Conservation (phyloP, 2,888 invertebrate genomes). For the Acanthacorydalis orientalis region DNA sequence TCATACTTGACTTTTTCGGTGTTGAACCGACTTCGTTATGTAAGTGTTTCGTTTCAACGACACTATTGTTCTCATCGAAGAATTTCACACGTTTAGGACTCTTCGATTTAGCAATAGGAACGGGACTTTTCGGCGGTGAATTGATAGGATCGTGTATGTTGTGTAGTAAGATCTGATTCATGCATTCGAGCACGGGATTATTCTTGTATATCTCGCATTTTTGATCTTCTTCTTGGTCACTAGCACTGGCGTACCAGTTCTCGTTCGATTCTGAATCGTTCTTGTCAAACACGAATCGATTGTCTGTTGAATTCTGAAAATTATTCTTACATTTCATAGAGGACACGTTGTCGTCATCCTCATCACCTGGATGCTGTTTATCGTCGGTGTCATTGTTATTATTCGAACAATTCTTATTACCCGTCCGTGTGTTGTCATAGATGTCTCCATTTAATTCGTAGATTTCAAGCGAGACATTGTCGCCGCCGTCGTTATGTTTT, state of each 20-base stretch:
- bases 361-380: neutral
- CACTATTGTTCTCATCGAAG: conserved; percentile 18
- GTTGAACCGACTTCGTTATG: conserved; percentile 9
- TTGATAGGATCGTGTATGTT: conserved; percentile 37
- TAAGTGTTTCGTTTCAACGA: conserved; percentile 12
- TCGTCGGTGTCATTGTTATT: neutral
- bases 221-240: conserved; percentile 59
- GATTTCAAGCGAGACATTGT: conserved; percentile 1
- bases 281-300: conserved; percentile 19
- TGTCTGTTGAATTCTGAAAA: neutral
- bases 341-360: neutral
- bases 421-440: neutral
- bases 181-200: conserved; percentile 72
- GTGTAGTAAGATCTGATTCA: conserved; percentile 67
- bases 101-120: conserved; percentile 2
- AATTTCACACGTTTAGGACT: conserved; percentile 23
- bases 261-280: conserved; percentile 38
- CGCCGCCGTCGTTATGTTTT: conserved; percentile 3
- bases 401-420: neutral
- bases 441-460: conserved; percentile 2
- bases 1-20: conserved; percentile 11
- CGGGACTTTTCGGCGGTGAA: conserved; percentile 26
- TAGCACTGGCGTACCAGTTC: conserved; percentile 67
- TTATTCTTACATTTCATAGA: neutral
- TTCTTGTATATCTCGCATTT: conserved; percentile 54